phyloP scores from a whole-genome alignment of 2,113 vertebrate genomes.

The Sminthopsis crassicaudata region DNA sequence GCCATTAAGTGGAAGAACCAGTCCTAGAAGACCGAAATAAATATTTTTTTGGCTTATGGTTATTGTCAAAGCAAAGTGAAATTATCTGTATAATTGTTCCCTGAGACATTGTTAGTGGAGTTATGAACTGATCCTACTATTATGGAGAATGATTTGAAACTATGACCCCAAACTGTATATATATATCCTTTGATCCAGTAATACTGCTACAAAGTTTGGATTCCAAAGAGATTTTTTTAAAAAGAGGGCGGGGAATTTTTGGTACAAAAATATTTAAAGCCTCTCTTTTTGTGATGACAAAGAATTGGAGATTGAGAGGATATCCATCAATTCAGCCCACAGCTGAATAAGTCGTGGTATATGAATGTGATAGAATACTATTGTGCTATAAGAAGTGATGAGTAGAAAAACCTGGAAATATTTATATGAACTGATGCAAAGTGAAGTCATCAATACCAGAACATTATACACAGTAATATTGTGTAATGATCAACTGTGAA shows the following conservation, averaged over 20 bases:
- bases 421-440: background rate
- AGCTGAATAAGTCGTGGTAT: background rate
- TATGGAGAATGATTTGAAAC: background rate
- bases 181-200: background rate
- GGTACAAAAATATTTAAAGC: background rate
- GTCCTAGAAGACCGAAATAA: background rate
- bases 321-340: background rate
- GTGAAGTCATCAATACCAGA: background rate
- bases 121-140: background rate
- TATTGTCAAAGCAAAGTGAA: background rate
- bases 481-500: background rate
- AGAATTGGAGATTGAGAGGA: background rate
- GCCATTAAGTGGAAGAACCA: background rate
- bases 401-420: background rate
- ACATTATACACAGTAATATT: background rate
- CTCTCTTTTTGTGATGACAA: background rate
- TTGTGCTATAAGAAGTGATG: background rate
- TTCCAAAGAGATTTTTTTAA: background rate
- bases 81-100: conserved; percentile 8
- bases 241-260: background rate
- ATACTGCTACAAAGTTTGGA: background rate
- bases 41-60: background rate
- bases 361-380: background rate
- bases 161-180: background rate
- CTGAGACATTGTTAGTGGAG: background rate